Evolutionary conservation across 1,140 invertebrate species (phyloP).

Genomic region (Lordiphosa stackelbergi): DNA sequence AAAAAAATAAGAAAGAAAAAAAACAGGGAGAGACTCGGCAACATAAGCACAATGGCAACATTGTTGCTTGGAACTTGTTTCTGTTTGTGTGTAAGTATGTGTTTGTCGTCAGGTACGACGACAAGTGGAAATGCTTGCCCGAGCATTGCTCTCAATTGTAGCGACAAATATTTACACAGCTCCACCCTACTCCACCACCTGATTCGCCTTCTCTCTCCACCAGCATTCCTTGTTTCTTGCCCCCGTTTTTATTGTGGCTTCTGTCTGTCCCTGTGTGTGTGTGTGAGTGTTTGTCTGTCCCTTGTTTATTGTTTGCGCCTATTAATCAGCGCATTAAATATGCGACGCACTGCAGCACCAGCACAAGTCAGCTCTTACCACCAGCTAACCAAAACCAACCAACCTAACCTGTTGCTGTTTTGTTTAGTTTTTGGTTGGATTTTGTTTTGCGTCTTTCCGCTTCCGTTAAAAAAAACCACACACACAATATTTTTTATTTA

Average conservation of each 20-base stretch:
- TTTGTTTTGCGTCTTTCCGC: constrained; percentile 37
- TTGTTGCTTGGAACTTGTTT: constrained; percentile 44
- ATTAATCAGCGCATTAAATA: constrained; percentile 67
- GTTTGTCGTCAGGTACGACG: constrained; percentile 54
- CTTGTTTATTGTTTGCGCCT: constrained; percentile 54
- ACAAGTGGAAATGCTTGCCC: constrained; percentile 68
- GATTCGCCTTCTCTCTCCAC: constrained; percentile 4
- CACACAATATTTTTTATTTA: constrained; percentile 35
- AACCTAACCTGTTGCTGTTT: constrained; percentile 43
- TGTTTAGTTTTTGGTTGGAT: constrained; percentile 14
- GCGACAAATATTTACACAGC: constrained; percentile 65
- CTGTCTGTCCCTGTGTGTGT: constrained; percentile 8
- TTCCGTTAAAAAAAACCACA: constrained; percentile 45
- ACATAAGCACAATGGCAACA: constrained; percentile 52
- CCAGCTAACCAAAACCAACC: constrained; percentile 29
- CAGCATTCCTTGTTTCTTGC: constrained; percentile 43
- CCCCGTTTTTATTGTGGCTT: constrained; percentile 30
- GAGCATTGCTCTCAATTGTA: constrained; percentile 69
- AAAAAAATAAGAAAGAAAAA: background rate
- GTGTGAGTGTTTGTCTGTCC: constrained; percentile 2
- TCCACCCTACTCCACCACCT: constrained; percentile 3
- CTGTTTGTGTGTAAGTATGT: constrained; percentile 5
- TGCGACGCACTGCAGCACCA: constrained; percentile 47
- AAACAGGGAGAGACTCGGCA: constrained; percentile 26
- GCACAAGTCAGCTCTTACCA: constrained; percentile 19